Conservation (phyloP, 2,888 invertebrate genomes). For the Hydrotaea diabolus region DNA sequence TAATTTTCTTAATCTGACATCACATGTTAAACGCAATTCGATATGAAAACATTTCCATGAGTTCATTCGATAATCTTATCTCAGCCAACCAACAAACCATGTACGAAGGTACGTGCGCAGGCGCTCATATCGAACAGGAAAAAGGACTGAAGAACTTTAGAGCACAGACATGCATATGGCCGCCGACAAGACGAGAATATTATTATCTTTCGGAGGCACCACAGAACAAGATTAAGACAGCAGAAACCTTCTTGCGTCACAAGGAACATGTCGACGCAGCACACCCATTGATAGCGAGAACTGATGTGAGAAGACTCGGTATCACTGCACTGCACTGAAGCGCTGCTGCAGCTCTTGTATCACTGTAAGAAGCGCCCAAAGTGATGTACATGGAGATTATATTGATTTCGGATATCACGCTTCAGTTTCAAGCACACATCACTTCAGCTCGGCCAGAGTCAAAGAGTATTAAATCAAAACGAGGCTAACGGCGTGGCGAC, state of each 20-base stretch:
- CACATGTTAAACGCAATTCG: conserved; percentile 21
- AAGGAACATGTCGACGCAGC: neutral
- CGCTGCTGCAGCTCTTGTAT: conserved; percentile 26
- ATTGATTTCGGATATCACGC: conserved; percentile 65
- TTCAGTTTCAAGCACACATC: conserved; percentile 42
- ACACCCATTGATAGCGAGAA: conserved; percentile 16
- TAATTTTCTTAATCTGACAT: neutral
- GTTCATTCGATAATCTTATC: conserved; percentile 54
- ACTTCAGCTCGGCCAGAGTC: neutral
- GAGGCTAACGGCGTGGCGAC: neutral
- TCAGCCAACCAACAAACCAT: conserved; percentile 48
- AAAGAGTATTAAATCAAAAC: conserved; percentile 52
- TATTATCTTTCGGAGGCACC: conserved; percentile 29
- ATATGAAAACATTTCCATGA: conserved; percentile 25
- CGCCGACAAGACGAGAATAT: neutral
- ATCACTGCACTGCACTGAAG: conserved; percentile 39
- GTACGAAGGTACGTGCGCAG: conserved; percentile 37
- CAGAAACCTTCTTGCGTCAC: conserved; percentile 11
- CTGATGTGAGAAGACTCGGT: conserved; percentile 2
- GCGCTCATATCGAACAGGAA: neutral
- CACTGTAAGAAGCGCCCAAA: conserved; percentile 62
- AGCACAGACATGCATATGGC: neutral
- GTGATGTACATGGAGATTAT: conserved; percentile 61
- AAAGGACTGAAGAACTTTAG: conserved; percentile 69
- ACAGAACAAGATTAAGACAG: conserved; percentile 49